Base-by-base conservation (phyloP, 2,797 vertebrate species). In the Fistularia commersonii region DNA sequence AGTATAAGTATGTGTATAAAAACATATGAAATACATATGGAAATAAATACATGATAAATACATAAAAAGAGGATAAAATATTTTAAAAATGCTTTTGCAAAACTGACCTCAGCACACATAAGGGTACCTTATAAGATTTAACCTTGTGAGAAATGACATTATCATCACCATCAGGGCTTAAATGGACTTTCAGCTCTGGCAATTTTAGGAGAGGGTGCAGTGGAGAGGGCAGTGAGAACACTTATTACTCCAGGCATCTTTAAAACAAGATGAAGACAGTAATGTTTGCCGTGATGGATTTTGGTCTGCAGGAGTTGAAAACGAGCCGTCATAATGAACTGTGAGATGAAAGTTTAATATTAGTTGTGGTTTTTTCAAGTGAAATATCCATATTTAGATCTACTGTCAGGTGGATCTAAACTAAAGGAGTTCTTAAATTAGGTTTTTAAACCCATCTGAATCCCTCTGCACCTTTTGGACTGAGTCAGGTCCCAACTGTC, bases 101-200 rank as follows among this genome's bases (percentile, higher is more conserved):
- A 79, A 79, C 60, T 73, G 68, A 72, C 77, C 75, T 74, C 64
- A 61, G 67, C 51, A 45, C 66, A 69, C 62, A 69, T 56, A 58
- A 75, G 60, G 70, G 71, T 59, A 49, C 74, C 74, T 79, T 76
- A 82, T 56, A 13, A 74, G 77, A 73, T 76, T 76, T 78, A 76
- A 77, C 64, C 70, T 73, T 41, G 47, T 61, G 64, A 65, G 64
- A 55, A 78, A 79, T 79, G 47, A 68, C 57, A 76, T 79, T 75
- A 76, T 57, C 31, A 57, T 57, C 14, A 48, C 66, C 68, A 68
- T 65, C 45, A 42, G 62, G 61, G 51, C 36, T 63, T 35, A 54
- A 63, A 48, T 23, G 64, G 63, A 59, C 67, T 70, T 57, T 76
- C 67, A 76, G 64, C 50, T 59, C 57, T 13, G 56, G 57, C 37